Evolutionary conservation across 2,797 vertebrate genomes (phyloP), one percentile per base, ranked within the genome.

Genomic region (Hephaestus fuliginosus): DNA sequence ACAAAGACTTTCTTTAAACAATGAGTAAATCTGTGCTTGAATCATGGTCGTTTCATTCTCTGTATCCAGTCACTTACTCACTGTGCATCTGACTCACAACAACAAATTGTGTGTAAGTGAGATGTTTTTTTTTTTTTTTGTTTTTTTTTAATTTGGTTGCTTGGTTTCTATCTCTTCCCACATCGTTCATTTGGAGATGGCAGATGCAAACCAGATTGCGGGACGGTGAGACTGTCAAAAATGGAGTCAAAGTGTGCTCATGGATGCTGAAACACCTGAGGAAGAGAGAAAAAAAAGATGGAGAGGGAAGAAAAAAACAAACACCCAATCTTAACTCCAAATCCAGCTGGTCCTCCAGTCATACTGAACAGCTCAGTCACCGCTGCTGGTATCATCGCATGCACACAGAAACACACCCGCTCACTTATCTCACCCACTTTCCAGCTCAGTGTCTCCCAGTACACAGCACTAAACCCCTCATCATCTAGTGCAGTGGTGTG

Each of bases 401-500:
- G 41, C 79, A 55, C 64, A 51, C 74, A 79, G 46, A 82, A 83
- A 87, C 62, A 86, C 85, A 79, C 70, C 70, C 60, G 8, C 62
- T 78, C 83, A 86, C 84, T 91, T 86, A 86, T 87, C 76, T 20
- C 70, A 60, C 60, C 72, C 79, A 63, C 80, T 89, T 89, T 90
- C 72, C 75, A 82, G 81, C 86, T 88, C 87, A 71, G 57, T 75
- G 76, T 89, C 64, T 89, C 75, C 65, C 73, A 53, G 20, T 70
- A 63, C 84, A 82, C 70, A 20, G 58, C 73, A 28, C 57, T 78
- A 82, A 88, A 84, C 75, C 83, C 48, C 83, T 86, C 86, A 88
- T 94, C 85, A 92, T 90, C 84, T 68, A 8, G 74, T 87, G 86
- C 86, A 92, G 2, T 84, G 78, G 83, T 74, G 82, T 90, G 87